Percentiles rank a stretch among this genome's conserved stretches.
These are phyloP conservation scores for Ciconia stormi DNA, from an alignment of 2,113 vertebrate genomes.

Conservation along the genomic window DNA sequence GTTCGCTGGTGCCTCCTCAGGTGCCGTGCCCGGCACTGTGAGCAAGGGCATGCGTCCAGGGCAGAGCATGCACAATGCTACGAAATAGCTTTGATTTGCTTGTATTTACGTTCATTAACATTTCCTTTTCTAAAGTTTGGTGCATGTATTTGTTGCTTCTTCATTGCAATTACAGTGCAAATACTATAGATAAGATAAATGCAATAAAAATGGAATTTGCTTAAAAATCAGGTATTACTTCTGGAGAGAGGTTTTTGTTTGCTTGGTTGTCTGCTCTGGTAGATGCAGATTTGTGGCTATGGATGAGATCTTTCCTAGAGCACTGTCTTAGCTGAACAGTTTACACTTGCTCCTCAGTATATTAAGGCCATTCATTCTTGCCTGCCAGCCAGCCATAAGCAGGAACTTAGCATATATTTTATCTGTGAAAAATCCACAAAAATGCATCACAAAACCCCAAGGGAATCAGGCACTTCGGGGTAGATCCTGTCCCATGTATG, in stretches of 20 bases:
- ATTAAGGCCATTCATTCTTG: background rate
- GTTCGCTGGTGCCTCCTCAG: rapidly evolving
- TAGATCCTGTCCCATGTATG: background rate
- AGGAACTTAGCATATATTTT: background rate
- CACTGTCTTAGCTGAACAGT: background rate
- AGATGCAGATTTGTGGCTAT: background rate
- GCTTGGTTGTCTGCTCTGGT: background rate
- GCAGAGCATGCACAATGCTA: background rate
- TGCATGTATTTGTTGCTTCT: background rate
- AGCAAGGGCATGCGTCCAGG: background rate
- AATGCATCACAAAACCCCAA: background rate
- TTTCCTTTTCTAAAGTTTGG: background rate
- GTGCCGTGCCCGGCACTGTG: rapidly evolving
- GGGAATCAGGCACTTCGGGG: background rate
- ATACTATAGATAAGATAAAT: background rate
- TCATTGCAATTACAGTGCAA: background rate
- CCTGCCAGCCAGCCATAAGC: background rate
- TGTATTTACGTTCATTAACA: background rate
- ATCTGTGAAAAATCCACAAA: background rate
- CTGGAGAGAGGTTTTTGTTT: background rate
- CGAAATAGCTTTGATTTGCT: background rate
- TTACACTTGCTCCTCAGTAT: background rate
- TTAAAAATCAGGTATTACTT: background rate
- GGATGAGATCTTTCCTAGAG: background rate
- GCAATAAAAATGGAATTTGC: background rate